Evolutionary conservation across 1,140 invertebrate species (phyloP).

Genomic region (Drosophila oshimai): DNA sequence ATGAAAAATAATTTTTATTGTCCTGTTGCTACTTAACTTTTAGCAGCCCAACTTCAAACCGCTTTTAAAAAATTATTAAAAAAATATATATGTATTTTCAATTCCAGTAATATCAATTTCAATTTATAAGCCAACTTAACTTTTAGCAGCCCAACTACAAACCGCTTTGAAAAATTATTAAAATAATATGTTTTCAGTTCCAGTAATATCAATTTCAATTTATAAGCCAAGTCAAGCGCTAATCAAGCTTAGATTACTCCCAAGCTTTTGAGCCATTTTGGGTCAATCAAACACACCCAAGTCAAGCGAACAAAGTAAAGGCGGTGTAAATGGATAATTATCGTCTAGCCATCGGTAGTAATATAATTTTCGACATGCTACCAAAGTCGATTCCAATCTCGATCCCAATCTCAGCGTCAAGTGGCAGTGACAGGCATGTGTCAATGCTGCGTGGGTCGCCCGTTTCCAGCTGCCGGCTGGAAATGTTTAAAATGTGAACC

Average conservation of each 20-base stretch:
- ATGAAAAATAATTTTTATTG: too few species aligned
- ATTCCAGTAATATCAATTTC: too few species aligned
- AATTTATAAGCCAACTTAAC: too few species aligned
- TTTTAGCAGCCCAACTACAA: too few species aligned
- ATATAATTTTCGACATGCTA: constrained; percentile 55
- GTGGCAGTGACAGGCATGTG: constrained; percentile 57
- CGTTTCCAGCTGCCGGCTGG: constrained; percentile 11
- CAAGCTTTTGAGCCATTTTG: neutral
- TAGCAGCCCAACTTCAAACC: too few species aligned
- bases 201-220: neutral
- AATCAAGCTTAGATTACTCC: neutral
- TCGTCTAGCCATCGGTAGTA: constrained; percentile 24
- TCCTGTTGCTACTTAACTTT: constrained; percentile 24
- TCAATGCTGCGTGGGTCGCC: constrained; percentile 61
- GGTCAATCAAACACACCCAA: constrained; percentile 19
- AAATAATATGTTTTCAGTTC: neutral
- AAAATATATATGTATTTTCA: too few species aligned
- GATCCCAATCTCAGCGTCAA: constrained; percentile 20
- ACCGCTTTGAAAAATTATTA: too few species aligned
- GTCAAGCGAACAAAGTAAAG: constrained; percentile 3
- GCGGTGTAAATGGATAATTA: constrained; percentile 45
- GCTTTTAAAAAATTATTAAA: too few species aligned
- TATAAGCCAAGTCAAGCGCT: neutral
- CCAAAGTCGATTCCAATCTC: constrained; percentile 31
- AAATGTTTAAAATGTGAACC: constrained; percentile 21